Evolutionary conservation across 2,888 invertebrate species (phyloP), one percentile per base, ranked within the genome.

Genomic region (Geotrupes spiniger): DNA sequence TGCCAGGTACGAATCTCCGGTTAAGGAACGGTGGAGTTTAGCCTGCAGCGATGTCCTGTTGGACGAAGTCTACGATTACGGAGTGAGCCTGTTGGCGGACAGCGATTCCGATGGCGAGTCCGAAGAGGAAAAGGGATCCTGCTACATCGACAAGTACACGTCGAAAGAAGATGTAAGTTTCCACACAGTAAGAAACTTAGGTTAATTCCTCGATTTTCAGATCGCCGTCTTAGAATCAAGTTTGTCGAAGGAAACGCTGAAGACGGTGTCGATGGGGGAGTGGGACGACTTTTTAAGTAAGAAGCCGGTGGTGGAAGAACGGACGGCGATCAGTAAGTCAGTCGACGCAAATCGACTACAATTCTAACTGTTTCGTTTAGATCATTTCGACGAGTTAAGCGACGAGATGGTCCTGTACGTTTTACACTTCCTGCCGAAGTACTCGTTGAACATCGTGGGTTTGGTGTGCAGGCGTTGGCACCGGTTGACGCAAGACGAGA

Each of bases 401-500:
- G 93, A 95, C 72, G 95, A 95, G 74, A 84, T 94, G 61, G 79
- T 94, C 33, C 75, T 95, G 14, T 80, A 83, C 54, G 85, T 96
- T 42, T 85, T 94, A 61, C 80, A 84, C 54, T 90, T 86, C 85
- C 76, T 95, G 42, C 89, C 92, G 1, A 92, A 92, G 64, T 76
- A 82, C 51, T 77, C 82, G 0, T 74, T 92, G n/a, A 78, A 81
- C 0, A 80, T 83, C 50, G 84, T 87, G 57, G 82, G 87, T 56
- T 74, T 83, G 60, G 87, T 89, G 33, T 89, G 88, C 70, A 82
- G 82, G 66, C 81, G 91, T 58, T 93, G 93, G 82, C 80, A 85
- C 65, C 74, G 85, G 56, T 78, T 94, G 52, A 83, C 85, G 2
- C 83, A 84, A 42, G 93, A 95, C 68, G 92, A 92, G 63, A 85